phyloP scores from a whole-genome alignment of 1,140 invertebrate species.

The Dreissena polymorpha region DNA sequence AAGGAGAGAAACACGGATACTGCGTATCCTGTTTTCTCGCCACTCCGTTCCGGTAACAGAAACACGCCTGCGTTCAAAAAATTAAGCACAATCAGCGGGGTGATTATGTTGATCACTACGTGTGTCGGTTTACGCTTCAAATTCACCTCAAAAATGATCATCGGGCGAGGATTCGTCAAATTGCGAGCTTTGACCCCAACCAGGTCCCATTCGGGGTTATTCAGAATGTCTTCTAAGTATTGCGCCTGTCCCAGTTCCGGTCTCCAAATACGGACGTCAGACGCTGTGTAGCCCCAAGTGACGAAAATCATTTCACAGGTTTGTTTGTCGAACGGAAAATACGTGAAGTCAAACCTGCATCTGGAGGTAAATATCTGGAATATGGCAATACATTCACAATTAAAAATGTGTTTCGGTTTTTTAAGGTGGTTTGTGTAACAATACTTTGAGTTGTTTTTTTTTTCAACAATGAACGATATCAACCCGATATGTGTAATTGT shows the following conservation, averaged over 20 bases:
- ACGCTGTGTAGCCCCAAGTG: slow-evolving; percentile 4
- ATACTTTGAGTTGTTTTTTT: too few species aligned
- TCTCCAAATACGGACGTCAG: background rate
- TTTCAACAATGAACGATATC: too few species aligned
- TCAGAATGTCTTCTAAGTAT: background rate
- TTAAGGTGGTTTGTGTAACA: too few species aligned
- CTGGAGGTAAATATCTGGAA: slow-evolving; percentile 19
- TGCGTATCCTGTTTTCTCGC: slow-evolving; percentile 19
- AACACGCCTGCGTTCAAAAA: background rate
- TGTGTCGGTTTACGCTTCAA: slow-evolving; percentile 2
- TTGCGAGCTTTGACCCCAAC: background rate
- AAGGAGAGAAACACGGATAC: slow-evolving; percentile 13
- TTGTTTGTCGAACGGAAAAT: slow-evolving; percentile 23
- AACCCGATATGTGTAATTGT: too few species aligned
- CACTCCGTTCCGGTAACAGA: slow-evolving; percentile 5
- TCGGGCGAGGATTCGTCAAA: background rate
- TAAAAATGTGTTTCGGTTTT: too few species aligned
- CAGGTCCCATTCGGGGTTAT: background rate
- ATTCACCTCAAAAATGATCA: background rate
- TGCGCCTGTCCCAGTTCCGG: background rate
- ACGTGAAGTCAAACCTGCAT: slow-evolving; percentile 10
- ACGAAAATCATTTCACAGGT: slow-evolving; percentile 8
- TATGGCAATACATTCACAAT: background rate
- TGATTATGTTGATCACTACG: background rate
- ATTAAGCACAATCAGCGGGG: background rate